These are phyloP conservation scores for Drosophila phalerata DNA, from an alignment of 2,888 invertebrate species.

Conservation along the genomic window DNA sequence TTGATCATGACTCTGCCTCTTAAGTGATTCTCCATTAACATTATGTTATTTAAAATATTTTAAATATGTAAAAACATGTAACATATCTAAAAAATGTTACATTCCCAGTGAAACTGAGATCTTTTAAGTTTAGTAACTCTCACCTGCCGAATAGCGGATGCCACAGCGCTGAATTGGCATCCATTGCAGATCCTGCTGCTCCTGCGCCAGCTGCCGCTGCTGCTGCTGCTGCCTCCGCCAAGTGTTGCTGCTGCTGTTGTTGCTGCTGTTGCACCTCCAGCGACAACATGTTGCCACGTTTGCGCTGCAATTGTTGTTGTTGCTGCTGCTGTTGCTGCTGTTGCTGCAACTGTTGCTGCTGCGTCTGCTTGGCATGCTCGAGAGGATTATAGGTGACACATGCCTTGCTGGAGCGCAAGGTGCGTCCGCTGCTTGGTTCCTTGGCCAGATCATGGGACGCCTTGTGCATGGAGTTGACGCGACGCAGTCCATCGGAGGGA, in stretches of 20 bases:
- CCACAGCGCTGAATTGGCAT: constrained; percentile 91
- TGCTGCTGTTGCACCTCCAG: constrained; percentile 67
- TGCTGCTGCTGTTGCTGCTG: constrained; percentile 68
- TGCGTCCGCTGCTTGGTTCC: constrained; percentile 56
- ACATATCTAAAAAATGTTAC: background rate
- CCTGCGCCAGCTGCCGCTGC: constrained; percentile 47
- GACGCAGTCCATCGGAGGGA: constrained; percentile 66
- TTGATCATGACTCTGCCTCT: too few species aligned
- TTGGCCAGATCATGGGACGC: constrained; percentile 32
- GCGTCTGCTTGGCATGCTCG: constrained; percentile 64
- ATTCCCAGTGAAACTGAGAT: background rate
- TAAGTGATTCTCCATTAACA: too few species aligned
- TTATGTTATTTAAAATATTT: too few species aligned
- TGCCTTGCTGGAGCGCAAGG: constrained; percentile 68
- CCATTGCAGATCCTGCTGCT: constrained; percentile 84
- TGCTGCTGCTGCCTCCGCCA: constrained; percentile 53
- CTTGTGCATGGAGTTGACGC: constrained; percentile 53
- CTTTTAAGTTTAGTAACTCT: constrained; percentile 78
- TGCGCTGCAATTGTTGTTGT: constrained; percentile 78
- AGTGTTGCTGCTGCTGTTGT: constrained; percentile 63
- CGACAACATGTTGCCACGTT: constrained; percentile 60
- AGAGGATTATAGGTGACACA: constrained; percentile 65
- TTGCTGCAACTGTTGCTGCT: constrained; percentile 42
- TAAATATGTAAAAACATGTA: too few species aligned
- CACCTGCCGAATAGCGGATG: constrained; percentile 95